Percentiles rank a stretch among this genome's conserved stretches.
phyloP scores from a whole-genome alignment of 2,113 vertebrate genomes.

The Cynocephalus volans region DNA sequence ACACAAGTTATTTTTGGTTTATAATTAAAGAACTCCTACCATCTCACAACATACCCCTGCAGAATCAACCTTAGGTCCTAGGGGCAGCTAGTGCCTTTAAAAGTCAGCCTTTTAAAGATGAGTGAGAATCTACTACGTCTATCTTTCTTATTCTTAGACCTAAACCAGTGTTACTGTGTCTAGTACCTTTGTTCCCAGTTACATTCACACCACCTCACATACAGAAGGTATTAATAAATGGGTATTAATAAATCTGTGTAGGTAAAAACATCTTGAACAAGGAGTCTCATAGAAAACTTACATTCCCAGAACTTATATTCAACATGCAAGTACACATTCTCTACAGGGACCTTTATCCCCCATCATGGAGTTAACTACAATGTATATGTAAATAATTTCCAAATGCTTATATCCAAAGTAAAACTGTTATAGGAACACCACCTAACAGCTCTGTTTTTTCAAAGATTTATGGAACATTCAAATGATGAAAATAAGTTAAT shows the following conservation, averaged over 20 bases:
- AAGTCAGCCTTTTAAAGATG: background rate
- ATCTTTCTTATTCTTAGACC: background rate
- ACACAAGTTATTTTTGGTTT: background rate
- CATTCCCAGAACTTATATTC: background rate
- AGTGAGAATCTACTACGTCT: background rate
- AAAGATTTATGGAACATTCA: conserved; percentile 1
- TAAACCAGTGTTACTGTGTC: background rate
- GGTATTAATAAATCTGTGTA: background rate
- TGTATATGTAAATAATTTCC: background rate
- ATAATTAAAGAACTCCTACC: conserved; percentile 20
- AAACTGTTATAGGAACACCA: background rate
- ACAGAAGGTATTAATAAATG: background rate
- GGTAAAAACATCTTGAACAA: background rate
- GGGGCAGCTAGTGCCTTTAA: background rate
- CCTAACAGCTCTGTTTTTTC: background rate
- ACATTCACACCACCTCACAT: background rate
- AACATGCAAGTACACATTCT: background rate
- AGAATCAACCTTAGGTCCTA: background rate
- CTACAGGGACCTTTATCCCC: background rate
- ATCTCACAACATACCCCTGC: background rate
- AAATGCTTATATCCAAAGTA: background rate
- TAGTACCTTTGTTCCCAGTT: background rate
- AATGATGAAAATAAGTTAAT: conserved; percentile 52
- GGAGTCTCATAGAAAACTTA: background rate
- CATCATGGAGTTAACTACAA: background rate